Evolutionary conservation across 2,888 invertebrate species (phyloP).

Genomic region (Pyralis farinalis): DNA sequence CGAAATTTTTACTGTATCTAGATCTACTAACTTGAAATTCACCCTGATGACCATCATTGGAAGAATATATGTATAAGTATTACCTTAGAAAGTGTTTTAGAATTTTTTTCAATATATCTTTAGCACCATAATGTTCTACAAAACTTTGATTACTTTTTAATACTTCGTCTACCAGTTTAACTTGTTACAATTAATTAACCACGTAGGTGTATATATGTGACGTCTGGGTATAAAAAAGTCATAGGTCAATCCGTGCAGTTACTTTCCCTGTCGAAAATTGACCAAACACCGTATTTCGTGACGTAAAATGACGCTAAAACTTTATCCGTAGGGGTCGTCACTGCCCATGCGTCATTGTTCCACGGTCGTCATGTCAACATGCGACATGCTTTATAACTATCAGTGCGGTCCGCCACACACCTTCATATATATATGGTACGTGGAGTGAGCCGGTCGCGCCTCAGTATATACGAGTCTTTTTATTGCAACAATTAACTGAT

Average conservation of each 20-base stretch:
- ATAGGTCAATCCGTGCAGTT: conserved; percentile 2
- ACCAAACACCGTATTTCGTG: conserved; percentile 2
- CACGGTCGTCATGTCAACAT: conserved; percentile 19
- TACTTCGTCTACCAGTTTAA: too few species aligned
- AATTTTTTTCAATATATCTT: too few species aligned
- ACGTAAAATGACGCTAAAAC: conserved; percentile 14
- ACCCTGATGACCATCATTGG: too few species aligned
- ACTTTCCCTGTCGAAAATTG: neutral
- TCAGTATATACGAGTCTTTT: conserved; percentile 15
- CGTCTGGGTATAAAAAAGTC: neutral
- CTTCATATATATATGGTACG: conserved; percentile 50
- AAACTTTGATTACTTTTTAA: too few species aligned
- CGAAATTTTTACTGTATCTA: too few species aligned
- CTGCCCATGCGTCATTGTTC: neutral
- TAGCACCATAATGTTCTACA: too few species aligned
- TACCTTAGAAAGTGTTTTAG: too few species aligned
- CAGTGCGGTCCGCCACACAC: conserved; percentile 32
- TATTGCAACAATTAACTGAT: conserved; percentile 57
- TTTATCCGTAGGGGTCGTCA: neutral
- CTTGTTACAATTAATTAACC: too few species aligned
- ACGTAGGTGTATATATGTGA: conserved; percentile 5
- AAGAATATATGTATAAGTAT: too few species aligned
- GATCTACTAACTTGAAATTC: too few species aligned
- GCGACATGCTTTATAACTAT: conserved; percentile 34
- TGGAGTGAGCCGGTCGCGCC: conserved; percentile 39